phyloP scores from a whole-genome alignment of 64 coral and sea anemone species.

The Porites australiensis region DNA sequence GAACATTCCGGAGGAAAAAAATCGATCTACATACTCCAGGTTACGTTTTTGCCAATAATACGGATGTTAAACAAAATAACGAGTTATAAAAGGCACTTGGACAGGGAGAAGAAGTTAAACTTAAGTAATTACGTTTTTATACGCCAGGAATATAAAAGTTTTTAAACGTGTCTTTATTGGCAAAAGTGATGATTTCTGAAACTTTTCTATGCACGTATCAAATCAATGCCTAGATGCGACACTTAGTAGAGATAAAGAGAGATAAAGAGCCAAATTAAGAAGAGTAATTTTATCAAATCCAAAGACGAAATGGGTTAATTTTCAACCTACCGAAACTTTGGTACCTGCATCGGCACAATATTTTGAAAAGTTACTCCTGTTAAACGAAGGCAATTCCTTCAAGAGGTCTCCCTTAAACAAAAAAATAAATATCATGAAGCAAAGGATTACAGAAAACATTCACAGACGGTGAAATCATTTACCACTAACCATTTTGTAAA shows the following conservation, averaged over 20 bases:
- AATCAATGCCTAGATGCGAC: neutral
- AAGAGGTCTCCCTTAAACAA: constrained; percentile 79
- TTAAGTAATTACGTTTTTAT: too few species aligned
- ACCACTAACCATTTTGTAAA: neutral
- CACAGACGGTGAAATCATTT: neutral
- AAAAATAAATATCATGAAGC: neutral
- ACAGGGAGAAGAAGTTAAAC: too few species aligned
- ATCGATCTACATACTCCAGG: too few species aligned
- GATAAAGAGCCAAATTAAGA: neutral
- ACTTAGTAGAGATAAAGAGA: neutral
- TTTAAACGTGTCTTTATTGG: neutral
- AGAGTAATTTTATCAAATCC: neutral
- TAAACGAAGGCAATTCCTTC: constrained; percentile 92
- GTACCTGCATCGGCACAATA: constrained; percentile 71
- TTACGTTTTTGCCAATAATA: too few species aligned
- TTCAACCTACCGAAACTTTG: constrained; percentile 78
- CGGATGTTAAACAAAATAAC: neutral
- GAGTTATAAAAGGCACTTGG: neutral
- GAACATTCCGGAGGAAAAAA: too few species aligned
- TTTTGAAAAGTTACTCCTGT: constrained; percentile 90
- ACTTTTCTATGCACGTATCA: too few species aligned
- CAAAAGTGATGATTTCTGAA: neutral
- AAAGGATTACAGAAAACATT: neutral
- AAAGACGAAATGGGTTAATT: neutral
- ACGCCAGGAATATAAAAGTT: neutral